Conservation (phyloP, 1,140 invertebrate genomes). For the Drosophila willistoni region DNA sequence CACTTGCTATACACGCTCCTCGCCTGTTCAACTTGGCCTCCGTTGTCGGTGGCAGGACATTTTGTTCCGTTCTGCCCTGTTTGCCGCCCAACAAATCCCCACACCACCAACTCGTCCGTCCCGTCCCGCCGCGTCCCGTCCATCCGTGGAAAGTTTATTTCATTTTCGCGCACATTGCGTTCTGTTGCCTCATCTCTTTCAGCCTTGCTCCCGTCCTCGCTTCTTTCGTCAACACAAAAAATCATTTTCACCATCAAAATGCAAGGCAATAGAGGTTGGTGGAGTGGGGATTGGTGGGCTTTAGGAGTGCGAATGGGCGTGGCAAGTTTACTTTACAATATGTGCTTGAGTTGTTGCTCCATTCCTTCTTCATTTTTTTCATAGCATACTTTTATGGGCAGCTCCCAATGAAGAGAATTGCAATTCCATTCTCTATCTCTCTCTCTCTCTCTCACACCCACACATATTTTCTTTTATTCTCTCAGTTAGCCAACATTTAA, state of each 20-base stretch:
- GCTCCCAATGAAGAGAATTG: conserved; percentile 30
- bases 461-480: conserved; percentile 4
- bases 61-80: conserved; percentile 20
- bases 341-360: conserved; percentile 30
- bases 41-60: conserved; percentile 65
- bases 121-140: neutral
- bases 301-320: conserved; percentile 50
- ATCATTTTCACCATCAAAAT: conserved; percentile 74
- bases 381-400: conserved; percentile 77
- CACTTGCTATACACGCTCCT: conserved; percentile 75
- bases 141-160: conserved; percentile 70
- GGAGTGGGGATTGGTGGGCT: neutral
- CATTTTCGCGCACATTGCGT: conserved; percentile 78
- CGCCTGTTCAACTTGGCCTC: conserved; percentile 81
- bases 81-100: conserved; percentile 13
- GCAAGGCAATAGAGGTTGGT: neutral
- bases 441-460: neutral
- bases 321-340: conserved; percentile 48
- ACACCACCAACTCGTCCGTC: neutral
- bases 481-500: conserved; percentile 60
- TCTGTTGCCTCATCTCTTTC: neutral
- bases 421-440: conserved; percentile 8
- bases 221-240: conserved; percentile 53
- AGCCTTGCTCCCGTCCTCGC: neutral
- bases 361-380: conserved; percentile 9